phyloP scores from a whole-genome alignment of 2,888 invertebrate genomes.

The Spialia ferax region DNA sequence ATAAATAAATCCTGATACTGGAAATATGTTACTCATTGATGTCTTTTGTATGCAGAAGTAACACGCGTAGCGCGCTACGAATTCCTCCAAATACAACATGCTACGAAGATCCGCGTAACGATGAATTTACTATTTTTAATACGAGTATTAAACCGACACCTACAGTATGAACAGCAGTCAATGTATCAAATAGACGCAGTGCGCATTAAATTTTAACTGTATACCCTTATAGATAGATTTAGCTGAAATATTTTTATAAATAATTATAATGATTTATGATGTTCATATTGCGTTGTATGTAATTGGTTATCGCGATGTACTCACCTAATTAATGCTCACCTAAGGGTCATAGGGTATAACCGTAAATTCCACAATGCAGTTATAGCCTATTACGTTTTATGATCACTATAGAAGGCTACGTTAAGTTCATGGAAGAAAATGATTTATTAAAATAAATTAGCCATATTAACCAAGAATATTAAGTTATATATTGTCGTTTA shows the following conservation, averaged over 20 bases:
- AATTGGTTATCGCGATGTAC: background rate
- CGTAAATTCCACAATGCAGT: background rate
- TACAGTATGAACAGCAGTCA: no score
- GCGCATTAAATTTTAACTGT: no score
- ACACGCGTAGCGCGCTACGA: slow-evolving; percentile 22
- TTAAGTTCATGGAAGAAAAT: background rate
- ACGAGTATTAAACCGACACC: no score
- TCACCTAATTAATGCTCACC: background rate
- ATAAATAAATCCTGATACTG: background rate
- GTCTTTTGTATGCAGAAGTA: slow-evolving; percentile 37
- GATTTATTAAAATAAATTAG: no score
- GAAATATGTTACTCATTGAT: no score
- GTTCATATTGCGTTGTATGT: background rate
- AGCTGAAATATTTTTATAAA: no score
- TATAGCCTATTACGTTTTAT: background rate
- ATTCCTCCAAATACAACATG: background rate
- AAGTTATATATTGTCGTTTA: no score
- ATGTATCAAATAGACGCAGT: no score
- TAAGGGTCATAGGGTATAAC: background rate
- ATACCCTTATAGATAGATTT: no score
- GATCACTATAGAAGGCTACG: background rate
- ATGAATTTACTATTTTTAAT: no score
- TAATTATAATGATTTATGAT: no score
- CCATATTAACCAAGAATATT: no score
- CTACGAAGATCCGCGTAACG: background rate